Conservation (phyloP, 2,797 vertebrate species). For the Bufotes viridis region DNA sequence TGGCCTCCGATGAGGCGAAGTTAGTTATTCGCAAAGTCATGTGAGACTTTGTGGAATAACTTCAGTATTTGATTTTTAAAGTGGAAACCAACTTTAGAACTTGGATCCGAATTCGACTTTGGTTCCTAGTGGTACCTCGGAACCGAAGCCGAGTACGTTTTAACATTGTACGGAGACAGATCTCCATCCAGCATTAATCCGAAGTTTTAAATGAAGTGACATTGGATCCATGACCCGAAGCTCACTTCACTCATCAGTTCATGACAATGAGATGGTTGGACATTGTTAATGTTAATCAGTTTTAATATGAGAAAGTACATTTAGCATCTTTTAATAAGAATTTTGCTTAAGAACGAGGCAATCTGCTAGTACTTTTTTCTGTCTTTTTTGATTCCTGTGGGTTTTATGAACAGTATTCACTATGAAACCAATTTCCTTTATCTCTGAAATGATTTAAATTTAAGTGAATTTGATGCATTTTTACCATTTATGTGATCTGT, state of each 20-base stretch:
- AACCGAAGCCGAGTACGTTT: no score
- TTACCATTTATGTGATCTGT: not conserved
- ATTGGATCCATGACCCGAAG: not conserved
- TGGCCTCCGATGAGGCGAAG: no score
- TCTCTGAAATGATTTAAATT: slow-evolving; percentile 1
- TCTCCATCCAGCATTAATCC: no score
- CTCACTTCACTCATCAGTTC: not conserved
- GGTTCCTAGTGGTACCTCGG: no score
- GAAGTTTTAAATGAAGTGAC: no score
- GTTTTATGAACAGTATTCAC: not conserved
- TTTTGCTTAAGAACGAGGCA: not conserved
- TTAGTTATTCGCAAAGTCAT: no score
- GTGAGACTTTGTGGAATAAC: no score
- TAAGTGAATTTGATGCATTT: not conserved
- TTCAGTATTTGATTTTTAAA: no score
- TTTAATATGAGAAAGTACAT: slow-evolving; percentile 3
- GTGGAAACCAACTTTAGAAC: no score
- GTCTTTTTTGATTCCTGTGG: slow-evolving; percentile 1
- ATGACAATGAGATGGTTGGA: not conserved
- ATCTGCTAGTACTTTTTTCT: not conserved
- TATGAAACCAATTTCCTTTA: slow-evolving; percentile 5
- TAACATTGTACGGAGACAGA: no score
- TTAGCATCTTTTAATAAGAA: slow-evolving; percentile 2
- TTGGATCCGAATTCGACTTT: no score
- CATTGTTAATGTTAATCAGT: not conserved